Evolutionary conservation across 2,797 vertebrate species (phyloP).

Genomic region (Myotis daubentonii): DNA sequence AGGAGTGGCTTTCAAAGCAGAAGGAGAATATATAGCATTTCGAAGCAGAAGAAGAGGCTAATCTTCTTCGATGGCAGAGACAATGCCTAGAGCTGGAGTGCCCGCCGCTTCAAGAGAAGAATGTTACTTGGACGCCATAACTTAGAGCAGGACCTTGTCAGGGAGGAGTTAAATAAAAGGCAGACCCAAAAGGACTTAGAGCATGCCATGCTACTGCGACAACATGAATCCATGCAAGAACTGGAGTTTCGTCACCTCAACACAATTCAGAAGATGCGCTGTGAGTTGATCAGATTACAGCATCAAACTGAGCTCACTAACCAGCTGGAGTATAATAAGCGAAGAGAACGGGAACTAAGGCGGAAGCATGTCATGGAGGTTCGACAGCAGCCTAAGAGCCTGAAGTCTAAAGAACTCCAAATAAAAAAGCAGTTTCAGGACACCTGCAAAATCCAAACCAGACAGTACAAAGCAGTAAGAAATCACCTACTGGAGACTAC

Average conservation of each 20-base stretch:
- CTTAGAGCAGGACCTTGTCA: slow-evolving; percentile 94
- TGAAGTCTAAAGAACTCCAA: slow-evolving; percentile 99
- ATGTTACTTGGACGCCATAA: slow-evolving; percentile 98
- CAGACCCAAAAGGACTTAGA: slow-evolving; percentile 99
- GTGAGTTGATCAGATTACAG: slow-evolving; percentile 96
- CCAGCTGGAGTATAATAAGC: slow-evolving; percentile 99
- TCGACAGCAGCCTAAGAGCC: slow-evolving; percentile 98
- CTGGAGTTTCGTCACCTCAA: slow-evolving; percentile 97
- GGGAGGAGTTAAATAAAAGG: slow-evolving; percentile 98
- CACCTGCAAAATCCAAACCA: slow-evolving; percentile 99
- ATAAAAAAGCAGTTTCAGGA: slow-evolving; percentile 99
- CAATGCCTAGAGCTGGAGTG: slow-evolving; percentile 98
- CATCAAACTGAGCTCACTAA: slow-evolving; percentile 99
- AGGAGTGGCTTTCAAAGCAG: slow-evolving; percentile 99
- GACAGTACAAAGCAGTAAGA: slow-evolving; percentile 98
- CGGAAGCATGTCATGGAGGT: slow-evolving; percentile 99
- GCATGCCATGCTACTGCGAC: slow-evolving; percentile 97
- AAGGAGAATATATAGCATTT: slow-evolving; percentile 99
- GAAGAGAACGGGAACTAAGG: slow-evolving; percentile 95
- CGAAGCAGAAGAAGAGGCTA: slow-evolving; percentile 98
- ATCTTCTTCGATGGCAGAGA: slow-evolving; percentile 95
- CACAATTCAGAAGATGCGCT: slow-evolving; percentile 96
- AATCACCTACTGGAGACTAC: slow-evolving; percentile 98
- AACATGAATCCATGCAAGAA: slow-evolving; percentile 99
- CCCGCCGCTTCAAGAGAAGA: slow-evolving; percentile 96